Percentiles rank a stretch among this genome's conserved stretches.
Evolutionary conservation across 1,140 invertebrate species (phyloP).

Genomic region (Anastatus disparis): DNA sequence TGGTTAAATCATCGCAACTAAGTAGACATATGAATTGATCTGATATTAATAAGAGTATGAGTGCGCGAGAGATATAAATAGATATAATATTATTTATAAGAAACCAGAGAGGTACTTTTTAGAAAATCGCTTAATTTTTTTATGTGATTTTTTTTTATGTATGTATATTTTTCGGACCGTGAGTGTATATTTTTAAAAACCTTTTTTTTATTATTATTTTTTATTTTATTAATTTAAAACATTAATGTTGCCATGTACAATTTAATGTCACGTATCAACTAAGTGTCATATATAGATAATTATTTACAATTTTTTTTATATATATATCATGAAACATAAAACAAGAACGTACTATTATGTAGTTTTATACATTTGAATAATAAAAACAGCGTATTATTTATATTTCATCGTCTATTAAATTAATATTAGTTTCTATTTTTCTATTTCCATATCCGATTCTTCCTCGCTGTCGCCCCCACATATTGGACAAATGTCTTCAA

Average conservation of each 20-base stretch:
- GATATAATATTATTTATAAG: slow-evolving; percentile 14
- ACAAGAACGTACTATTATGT: slow-evolving; percentile 26
- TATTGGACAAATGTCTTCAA: slow-evolving; percentile 2
- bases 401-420: slow-evolving; percentile 1
- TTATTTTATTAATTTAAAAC: slow-evolving; percentile 1
- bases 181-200: slow-evolving; percentile 21
- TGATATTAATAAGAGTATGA: background rate
- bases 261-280: slow-evolving; percentile 12
- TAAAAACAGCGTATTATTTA: slow-evolving; percentile 32
- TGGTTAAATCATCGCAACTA: slow-evolving; percentile 51
- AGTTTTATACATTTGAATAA: slow-evolving; percentile 34
- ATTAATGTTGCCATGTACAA: slow-evolving; percentile 13
- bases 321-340: slow-evolving; percentile 16
- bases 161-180: slow-evolving; percentile 14
- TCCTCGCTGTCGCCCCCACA: slow-evolving; percentile 15
- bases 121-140: slow-evolving; percentile 13
- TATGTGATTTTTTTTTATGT: slow-evolving; percentile 29
- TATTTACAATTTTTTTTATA: slow-evolving; percentile 15
- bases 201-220: slow-evolving; percentile 36
- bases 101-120: slow-evolving; percentile 1
- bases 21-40: slow-evolving; percentile 44
- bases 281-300: slow-evolving; percentile 20
- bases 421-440: background rate
- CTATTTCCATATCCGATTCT: background rate
- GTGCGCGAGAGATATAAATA: background rate